Percentiles rank a stretch among this genome's conserved stretches.
These are phyloP conservation scores for Phortica okadai DNA, from an alignment of 2,888 invertebrate species.

Conservation along the genomic window DNA sequence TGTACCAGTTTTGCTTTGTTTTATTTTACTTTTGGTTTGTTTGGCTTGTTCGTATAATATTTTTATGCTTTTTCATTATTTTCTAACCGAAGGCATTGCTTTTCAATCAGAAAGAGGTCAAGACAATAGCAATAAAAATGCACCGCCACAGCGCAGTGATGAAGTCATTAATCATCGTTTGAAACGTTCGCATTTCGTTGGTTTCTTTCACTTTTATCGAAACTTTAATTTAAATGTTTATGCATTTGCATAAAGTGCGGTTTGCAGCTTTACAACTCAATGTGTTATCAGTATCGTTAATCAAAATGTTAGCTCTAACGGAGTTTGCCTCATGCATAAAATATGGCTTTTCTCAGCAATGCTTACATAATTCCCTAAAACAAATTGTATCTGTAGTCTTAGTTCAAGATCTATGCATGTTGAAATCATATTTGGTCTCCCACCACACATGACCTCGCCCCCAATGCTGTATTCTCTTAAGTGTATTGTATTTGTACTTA, in stretches of 20 bases:
- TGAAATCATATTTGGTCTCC: not conserved
- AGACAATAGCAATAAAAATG: conserved; percentile 19
- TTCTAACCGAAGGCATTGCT: conserved; percentile 18
- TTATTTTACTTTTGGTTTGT: not conserved
- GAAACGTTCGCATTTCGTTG: no score
- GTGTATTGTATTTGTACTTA: not conserved
- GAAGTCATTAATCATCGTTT: conserved; percentile 29
- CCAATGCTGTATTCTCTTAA: not conserved
- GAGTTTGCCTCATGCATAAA: no score
- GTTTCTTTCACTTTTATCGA: not conserved
- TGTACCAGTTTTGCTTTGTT: conserved; percentile 12
- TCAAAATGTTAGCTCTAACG: no score
- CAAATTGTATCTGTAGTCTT: no score
- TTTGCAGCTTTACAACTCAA: no score
- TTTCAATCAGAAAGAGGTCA: conserved; percentile 16
- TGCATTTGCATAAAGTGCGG: no score
- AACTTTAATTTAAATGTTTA: no score
- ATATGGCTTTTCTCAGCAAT: no score
- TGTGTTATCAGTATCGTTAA: no score
- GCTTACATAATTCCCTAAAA: no score
- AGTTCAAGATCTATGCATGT: no score
- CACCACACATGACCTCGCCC: not conserved
- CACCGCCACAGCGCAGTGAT: not conserved
- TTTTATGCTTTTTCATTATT: conserved; percentile 15
- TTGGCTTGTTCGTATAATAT: not conserved